Conservation (phyloP, 1,140 invertebrate species). For the Eupeodes corollae region DNA sequence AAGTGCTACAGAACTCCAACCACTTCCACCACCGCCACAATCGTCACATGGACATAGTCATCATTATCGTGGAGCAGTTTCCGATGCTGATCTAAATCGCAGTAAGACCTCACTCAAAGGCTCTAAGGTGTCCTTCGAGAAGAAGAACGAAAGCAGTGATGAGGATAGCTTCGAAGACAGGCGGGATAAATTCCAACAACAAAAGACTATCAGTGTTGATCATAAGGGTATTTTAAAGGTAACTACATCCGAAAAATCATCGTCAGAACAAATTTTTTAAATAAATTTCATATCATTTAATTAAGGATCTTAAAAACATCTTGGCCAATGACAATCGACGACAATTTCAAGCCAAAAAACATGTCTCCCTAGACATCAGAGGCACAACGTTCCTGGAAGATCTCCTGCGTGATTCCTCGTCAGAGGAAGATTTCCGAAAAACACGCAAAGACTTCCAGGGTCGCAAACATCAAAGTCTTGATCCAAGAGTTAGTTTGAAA, state of each 20-base stretch:
- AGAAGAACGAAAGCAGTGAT: constrained; percentile 21
- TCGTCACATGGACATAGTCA: constrained; percentile 24
- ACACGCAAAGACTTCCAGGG: constrained; percentile 33
- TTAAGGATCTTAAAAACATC: constrained; percentile 24
- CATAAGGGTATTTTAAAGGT: constrained; percentile 36
- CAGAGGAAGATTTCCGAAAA: constrained; percentile 34
- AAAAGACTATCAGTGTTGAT: constrained; percentile 34
- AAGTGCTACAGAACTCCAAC: constrained; percentile 23
- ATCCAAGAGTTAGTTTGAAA: constrained; percentile 33
- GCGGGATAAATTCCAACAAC: constrained; percentile 31
- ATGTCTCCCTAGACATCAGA: constrained; percentile 34
- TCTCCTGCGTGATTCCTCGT: constrained; percentile 32
- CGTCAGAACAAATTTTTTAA: too few species aligned
- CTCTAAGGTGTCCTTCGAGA: constrained; percentile 32
- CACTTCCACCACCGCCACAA: constrained; percentile 26
- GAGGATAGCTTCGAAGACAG: constrained; percentile 34
- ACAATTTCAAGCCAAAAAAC: constrained; percentile 35
- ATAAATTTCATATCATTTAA: not conserved
- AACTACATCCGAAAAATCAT: not conserved
- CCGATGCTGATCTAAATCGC: constrained; percentile 20
- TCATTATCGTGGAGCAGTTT: constrained; percentile 20
- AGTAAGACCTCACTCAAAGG: constrained; percentile 33
- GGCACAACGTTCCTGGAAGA: constrained; percentile 27
- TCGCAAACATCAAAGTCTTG: constrained; percentile 35
- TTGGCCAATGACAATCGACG: constrained; percentile 30